These are phyloP conservation scores for Apus apus DNA, from an alignment of 2,113 vertebrate genomes.

Conservation along the genomic window DNA sequence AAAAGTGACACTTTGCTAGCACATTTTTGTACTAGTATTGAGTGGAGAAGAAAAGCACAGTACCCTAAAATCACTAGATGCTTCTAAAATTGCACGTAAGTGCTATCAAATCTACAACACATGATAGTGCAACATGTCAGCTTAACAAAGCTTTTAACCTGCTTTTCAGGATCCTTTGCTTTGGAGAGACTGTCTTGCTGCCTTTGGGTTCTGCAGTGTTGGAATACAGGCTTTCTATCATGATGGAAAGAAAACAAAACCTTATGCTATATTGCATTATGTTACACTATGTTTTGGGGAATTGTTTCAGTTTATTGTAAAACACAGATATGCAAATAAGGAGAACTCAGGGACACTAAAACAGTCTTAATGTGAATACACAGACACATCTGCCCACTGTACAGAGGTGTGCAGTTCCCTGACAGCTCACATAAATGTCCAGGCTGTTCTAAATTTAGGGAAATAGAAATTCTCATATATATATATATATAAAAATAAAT, in stretches of 20 bases:
- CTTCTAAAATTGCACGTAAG: not conserved
- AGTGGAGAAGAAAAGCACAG: not conserved
- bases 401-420: not conserved
- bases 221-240: not conserved
- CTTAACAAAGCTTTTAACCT: conserved; percentile 30
- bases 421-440: not conserved
- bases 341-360: not conserved
- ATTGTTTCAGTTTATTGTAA: not conserved
- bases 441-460: not conserved
- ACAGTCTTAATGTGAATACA: not conserved
- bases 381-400: fast-evolving
- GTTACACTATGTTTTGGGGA: not conserved
- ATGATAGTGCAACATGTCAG: not conserved
- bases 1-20: not conserved
- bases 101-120: not conserved
- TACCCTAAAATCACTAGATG: not conserved
- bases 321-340: not conserved
- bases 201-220: not conserved
- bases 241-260: not conserved
- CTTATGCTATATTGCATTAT: not conserved
- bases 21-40: not conserved
- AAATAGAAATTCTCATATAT: not conserved
- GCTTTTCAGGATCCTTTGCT: not conserved
- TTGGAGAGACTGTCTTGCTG: not conserved
- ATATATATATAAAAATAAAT: not conserved